A percentile compares a stretch with the other conserved stretches of the same genome.
Evolutionary conservation across 2,888 invertebrate species (phyloP).

Genomic region (Agonopterix subpropinquella): DNA sequence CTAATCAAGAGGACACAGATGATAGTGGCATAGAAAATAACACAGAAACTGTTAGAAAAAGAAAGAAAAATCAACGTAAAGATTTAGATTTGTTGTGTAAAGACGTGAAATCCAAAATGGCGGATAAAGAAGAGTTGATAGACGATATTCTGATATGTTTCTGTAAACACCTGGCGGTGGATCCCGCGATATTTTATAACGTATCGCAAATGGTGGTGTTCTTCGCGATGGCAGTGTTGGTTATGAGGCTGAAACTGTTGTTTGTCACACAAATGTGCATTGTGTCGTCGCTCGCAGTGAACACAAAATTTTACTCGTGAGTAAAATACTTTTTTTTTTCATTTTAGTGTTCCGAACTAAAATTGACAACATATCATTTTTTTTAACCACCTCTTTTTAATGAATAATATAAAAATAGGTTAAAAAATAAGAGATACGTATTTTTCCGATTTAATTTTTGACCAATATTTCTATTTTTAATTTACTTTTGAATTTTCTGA

Average conservation of each 20-base stretch:
- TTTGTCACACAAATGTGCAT: constrained; percentile 87
- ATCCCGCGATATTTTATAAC: constrained; percentile 80
- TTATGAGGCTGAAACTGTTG: constrained; percentile 87
- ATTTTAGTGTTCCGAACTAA: too few relatives aligned
- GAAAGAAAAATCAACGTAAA: constrained; percentile 17
- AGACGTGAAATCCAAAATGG: constrained; percentile 23
- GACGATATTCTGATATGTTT: constrained; percentile 26
- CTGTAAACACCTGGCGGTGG: constrained; percentile 49
- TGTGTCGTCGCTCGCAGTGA: constrained; percentile 79
- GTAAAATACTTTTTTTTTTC: constrained; percentile 15
- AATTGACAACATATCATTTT: too few relatives aligned
- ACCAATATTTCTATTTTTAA: too few relatives aligned
- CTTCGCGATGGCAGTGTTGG: constrained; percentile 81
- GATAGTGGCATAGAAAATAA: constrained; percentile 7
- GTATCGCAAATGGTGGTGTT: constrained; percentile 82
- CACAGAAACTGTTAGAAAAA: constrained; percentile 21
- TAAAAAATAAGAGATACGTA: too few relatives aligned
- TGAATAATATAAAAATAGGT: too few relatives aligned
- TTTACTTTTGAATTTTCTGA: too few relatives aligned
- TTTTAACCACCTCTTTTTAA: too few relatives aligned
- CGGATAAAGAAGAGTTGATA: constrained; percentile 21
- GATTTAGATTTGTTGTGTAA: constrained; percentile 35
- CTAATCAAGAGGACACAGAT: not conserved
- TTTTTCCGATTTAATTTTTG: too few relatives aligned
- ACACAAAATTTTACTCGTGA: constrained; percentile 73